A percentile compares a stretch with the other conserved stretches of the same genome.
phyloP scores from a whole-genome alignment of 2,113 vertebrate species.

The Prunella fulvescens region DNA sequence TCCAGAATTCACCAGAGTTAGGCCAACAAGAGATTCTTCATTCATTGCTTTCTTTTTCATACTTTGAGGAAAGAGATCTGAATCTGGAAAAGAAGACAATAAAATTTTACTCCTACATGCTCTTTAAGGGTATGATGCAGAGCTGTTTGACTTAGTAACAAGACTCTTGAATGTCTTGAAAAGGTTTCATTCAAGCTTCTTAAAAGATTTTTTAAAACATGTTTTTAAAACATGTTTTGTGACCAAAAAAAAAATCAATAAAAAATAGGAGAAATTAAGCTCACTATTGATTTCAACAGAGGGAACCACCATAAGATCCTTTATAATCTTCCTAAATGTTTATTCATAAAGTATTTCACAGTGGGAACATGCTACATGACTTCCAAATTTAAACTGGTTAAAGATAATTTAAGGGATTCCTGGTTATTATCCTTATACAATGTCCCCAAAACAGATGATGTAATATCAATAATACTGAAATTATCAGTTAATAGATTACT shows the following conservation, averaged over 20 bases:
- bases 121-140: background rate
- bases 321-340: background rate
- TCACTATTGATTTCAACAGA: background rate
- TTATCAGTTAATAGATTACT: slow-evolving; percentile 70
- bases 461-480: slow-evolving; percentile 67
- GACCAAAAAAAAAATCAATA: background rate
- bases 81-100: background rate
- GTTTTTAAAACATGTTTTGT: background rate
- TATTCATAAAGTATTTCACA: background rate
- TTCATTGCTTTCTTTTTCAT: background rate
- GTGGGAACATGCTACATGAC: background rate
- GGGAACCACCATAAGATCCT: background rate
- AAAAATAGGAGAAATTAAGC: background rate
- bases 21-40: background rate
- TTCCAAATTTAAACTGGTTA: slow-evolving; percentile 50
- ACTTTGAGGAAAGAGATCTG: background rate
- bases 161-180: background rate
- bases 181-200: background rate
- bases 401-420: slow-evolving; percentile 11
- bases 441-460: slow-evolving; percentile 56
- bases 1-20: background rate
- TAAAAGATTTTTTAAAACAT: background rate
- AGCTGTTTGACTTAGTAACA: background rate
- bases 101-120: background rate
- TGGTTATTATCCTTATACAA: background rate